Base-by-base conservation (phyloP, 2,797 vertebrate genomes). In the Amblyopsis hoosieri region DNA sequence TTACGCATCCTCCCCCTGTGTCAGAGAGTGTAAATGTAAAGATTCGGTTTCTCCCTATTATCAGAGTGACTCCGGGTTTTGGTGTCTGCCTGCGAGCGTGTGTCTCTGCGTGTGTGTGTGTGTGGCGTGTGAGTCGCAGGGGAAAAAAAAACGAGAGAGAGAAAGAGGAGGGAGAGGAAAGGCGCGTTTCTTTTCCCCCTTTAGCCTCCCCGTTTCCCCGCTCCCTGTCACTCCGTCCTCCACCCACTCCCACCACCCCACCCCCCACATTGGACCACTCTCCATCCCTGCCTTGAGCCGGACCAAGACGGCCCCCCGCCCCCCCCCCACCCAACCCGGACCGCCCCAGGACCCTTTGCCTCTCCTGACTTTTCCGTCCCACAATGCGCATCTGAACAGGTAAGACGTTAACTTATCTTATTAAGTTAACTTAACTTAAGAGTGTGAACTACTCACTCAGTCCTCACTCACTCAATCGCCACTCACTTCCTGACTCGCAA, bases 211-310 rank as follows among this genome's bases (percentile, higher is more conserved):
- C 87, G 65, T 92, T 79, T 92, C 91, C 92, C 88, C 89, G 90
- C 87, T 92, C 91, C 91, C 83, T 88, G 88, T 89, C 90, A 91
- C 87, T 91, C 93, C 92, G 84, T 91, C 91, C 91, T 90, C 86
- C 60, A 13, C 45, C 61, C 64, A 62, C 51, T 60, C 57, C 62
- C 58, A 19, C 51, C 51, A 17, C 61, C 23, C 53, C 14, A 17
- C 83, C 82, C 81, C 76, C 87, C 85, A 79, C 86, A 66, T 72
- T 78, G 84, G 83, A 83, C 82, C 82, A 79, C 84, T 84, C 78
- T 84, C 47, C 70, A 75, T 73, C 78, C 85, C 84, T 74, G 74
- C 83, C 85, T 87, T 57, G 45, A 89, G 81, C 81, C 71, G 78
- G 80, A 85, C 74, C 69, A 76, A 57, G 15, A 15, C 62, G 58